Percentiles rank a stretch among this genome's conserved stretches.
Conservation (phyloP, 1,140 invertebrate species). For the Pachyrhynchus sulphureomaculatus region DNA sequence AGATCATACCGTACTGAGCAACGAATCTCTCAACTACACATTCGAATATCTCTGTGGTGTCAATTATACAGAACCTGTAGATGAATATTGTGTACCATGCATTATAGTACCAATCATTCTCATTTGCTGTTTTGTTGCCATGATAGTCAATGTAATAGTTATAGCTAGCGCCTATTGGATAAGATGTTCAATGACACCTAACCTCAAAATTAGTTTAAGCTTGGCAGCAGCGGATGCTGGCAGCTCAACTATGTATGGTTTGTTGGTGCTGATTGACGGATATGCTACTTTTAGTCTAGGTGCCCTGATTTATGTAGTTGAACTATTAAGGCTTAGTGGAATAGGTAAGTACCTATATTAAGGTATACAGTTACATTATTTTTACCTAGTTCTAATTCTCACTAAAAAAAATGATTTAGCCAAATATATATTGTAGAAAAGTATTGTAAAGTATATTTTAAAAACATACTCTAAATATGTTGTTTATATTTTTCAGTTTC, state of each 20-base stretch:
- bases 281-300: not conserved
- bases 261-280: conserved; percentile 58
- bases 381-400: no score
- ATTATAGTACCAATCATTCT: conserved; percentile 35
- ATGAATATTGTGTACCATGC: not conserved
- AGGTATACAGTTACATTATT: no score
- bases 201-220: conserved; percentile 61
- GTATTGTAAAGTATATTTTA: no score
- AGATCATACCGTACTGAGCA: no score
- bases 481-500: no score
- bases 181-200: conserved; percentile 57
- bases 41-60: no score
- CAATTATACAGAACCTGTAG: no score
- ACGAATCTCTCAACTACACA: no score
- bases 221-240: conserved; percentile 62
- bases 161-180: conserved; percentile 58
- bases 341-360: no score
- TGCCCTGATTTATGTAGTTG: conserved; percentile 14
- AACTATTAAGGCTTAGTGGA: conserved; percentile 31
- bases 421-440: no score
- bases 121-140: conserved; percentile 50
- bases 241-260: conserved; percentile 55
- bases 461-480: no score
- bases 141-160: conserved; percentile 57
- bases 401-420: no score